Percentiles rank a stretch among this genome's conserved stretches.
phyloP scores from a whole-genome alignment of 2,113 vertebrate genomes.

The Terrapene triunguis region DNA sequence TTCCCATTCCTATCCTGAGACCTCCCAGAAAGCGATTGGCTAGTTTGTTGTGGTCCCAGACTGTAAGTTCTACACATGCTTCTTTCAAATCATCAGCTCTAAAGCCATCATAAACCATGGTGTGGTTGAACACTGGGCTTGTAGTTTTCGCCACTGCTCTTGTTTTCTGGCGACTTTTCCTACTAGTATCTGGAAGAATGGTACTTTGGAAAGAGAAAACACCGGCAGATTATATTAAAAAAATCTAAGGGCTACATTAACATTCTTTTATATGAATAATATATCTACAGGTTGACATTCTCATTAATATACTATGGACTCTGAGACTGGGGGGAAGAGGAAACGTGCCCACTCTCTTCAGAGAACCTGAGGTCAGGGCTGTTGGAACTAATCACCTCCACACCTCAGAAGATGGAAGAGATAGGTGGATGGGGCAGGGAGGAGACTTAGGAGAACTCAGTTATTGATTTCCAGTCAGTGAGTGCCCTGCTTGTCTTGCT shows the following conservation, averaged over 20 bases:
- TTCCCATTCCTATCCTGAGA: constrained; percentile 91
- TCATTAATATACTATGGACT: neutral
- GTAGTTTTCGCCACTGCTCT: constrained; percentile 87
- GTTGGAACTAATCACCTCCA: neutral
- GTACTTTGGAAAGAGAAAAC: constrained; percentile 78
- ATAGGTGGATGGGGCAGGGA: neutral
- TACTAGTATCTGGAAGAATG: constrained; percentile 90
- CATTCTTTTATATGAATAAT: neutral
- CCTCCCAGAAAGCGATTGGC: constrained; percentile 92
- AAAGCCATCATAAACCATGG: constrained; percentile 95
- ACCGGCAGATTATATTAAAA: neutral
- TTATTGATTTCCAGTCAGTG: neutral
- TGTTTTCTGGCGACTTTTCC: constrained; percentile 92
- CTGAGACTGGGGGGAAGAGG: neutral
- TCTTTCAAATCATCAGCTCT: constrained; percentile 88
- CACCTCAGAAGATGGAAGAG: neutral
- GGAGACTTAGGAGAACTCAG: neutral
- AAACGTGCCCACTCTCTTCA: neutral
- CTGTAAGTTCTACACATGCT: constrained; percentile 92
- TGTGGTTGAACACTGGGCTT: constrained; percentile 94
- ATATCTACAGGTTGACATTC: neutral
- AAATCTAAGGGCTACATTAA: neutral
- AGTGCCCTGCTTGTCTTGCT: neutral
- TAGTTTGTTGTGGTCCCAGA: constrained; percentile 93
- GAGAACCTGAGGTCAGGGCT: neutral